Conservation (phyloP, 2,888 invertebrate genomes). For the Pachydiplax longipennis region DNA sequence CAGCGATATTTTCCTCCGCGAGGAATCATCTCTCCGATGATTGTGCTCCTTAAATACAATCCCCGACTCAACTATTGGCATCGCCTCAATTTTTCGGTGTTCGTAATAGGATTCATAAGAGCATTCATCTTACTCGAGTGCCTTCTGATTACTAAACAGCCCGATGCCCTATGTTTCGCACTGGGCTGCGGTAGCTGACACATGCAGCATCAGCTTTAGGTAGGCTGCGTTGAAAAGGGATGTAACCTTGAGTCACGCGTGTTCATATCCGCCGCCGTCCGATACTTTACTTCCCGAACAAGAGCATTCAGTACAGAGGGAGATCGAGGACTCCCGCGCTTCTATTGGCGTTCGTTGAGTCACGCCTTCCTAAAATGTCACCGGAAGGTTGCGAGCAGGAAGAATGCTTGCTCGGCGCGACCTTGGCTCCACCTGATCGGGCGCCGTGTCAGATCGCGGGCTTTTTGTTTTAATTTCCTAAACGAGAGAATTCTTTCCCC, state of each 20-base stretch:
- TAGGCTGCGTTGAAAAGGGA: neutral
- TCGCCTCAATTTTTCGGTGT: neutral
- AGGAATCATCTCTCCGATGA: neutral
- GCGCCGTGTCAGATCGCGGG: neutral
- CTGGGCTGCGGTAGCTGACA: neutral
- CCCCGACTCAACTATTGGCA: neutral
- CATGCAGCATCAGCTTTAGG: neutral
- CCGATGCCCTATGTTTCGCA: neutral
- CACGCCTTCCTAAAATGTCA: slow-evolving; percentile 39
- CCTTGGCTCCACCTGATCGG: slow-evolving; percentile 35
- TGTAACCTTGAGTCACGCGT: neutral
- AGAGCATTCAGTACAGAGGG: neutral
- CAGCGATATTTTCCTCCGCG: neutral
- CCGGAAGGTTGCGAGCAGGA: slow-evolving; percentile 17
- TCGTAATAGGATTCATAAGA: neutral
- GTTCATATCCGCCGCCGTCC: neutral
- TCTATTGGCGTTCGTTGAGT: neutral
- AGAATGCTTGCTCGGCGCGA: neutral
- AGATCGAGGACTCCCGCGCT: neutral
- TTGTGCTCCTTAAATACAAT: neutral
- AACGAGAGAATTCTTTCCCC: neutral
- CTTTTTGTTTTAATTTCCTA: neutral
- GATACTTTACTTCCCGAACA: neutral
- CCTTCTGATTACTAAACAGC: neutral
- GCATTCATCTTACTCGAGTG: neutral